phyloP scores from a whole-genome alignment of 2,797 vertebrate species.

The Decapterus maruadsi region DNA sequence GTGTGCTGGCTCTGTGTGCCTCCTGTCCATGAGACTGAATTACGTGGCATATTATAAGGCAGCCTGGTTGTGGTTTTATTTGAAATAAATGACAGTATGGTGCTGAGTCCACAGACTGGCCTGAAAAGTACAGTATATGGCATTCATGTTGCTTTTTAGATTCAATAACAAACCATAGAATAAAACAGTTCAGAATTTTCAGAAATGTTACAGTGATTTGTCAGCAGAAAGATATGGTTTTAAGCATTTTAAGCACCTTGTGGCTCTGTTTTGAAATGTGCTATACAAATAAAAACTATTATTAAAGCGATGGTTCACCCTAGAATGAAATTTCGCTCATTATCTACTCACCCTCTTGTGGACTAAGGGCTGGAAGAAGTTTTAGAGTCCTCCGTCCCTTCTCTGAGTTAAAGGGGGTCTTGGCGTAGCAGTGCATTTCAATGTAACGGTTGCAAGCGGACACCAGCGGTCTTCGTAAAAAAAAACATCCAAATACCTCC shows the following conservation, averaged over 20 bases:
- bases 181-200: neutral
- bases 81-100: conserved; percentile 8
- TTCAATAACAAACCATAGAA: neutral
- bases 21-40: conserved; percentile 11
- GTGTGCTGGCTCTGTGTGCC: neutral
- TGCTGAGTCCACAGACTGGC: conserved; percentile 40
- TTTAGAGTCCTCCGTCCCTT: too few species aligned
- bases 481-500: too few species aligned
- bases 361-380: too few species aligned
- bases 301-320: too few species aligned
- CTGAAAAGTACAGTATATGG: conserved; percentile 16
- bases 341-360: too few species aligned
- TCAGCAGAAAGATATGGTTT: conserved; percentile 12
- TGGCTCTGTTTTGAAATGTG: too few species aligned
- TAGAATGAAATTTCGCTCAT: too few species aligned
- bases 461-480: too few species aligned
- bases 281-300: too few species aligned
- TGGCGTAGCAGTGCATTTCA: too few species aligned
- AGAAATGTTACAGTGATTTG: neutral
- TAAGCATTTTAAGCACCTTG: neutral
- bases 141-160: neutral
- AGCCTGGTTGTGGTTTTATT: conserved; percentile 6
- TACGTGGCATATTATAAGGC: conserved; percentile 16
- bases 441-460: too few species aligned
- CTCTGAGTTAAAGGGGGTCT: too few species aligned